These are phyloP conservation scores for Artemia sinica DNA, from an alignment of 2,888 invertebrate genomes.

Conservation along the genomic window DNA sequence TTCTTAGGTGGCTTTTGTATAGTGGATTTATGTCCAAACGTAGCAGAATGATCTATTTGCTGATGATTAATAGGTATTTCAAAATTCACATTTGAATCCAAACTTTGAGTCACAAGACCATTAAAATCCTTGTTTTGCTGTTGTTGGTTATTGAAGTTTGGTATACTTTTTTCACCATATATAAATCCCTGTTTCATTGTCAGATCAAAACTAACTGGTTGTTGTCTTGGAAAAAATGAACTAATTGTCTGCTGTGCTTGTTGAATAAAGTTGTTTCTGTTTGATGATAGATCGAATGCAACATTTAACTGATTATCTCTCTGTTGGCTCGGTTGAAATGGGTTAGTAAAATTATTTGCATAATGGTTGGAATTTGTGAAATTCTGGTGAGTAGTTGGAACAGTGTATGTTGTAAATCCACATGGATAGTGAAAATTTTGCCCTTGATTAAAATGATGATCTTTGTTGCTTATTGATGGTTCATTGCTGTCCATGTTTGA, in stretches of 20 bases:
- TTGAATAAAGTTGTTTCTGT: neutral
- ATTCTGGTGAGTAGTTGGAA: neutral
- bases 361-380: neutral
- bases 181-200: conserved; percentile 6
- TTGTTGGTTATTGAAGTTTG: neutral
- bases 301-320: conserved; percentile 1
- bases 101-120: neutral
- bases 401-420: neutral
- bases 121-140: neutral
- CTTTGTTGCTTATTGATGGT: neutral
- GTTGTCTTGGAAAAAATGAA: conserved; percentile 12
- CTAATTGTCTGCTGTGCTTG: conserved; percentile 9
- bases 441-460: neutral
- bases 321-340: neutral
- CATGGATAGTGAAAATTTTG: neutral
- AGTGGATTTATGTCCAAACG: neutral
- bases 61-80: conserved; percentile 1
- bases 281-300: neutral
- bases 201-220: neutral
- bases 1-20: neutral
- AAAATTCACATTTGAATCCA: neutral
- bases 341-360: conserved; percentile 10
- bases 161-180: neutral
- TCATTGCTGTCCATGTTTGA: conserved; percentile 8
- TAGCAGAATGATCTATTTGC: neutral